phyloP scores from a whole-genome alignment of 2,797 vertebrate genomes.

The Pygocentrus nattereri region DNA sequence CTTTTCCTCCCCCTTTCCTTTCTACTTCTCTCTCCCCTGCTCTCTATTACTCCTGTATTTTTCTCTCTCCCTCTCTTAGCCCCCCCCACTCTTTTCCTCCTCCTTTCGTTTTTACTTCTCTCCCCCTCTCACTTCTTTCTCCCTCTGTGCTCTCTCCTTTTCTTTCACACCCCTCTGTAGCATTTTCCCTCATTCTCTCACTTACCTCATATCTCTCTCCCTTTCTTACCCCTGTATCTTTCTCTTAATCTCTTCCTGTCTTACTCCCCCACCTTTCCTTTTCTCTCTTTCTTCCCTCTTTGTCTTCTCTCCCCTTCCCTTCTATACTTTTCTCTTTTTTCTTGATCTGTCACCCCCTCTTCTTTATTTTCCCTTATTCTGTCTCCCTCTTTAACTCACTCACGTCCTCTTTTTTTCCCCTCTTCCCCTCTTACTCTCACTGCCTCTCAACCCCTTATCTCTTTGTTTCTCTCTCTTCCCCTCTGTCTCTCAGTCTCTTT shows the following conservation, averaged over 20 bases:
- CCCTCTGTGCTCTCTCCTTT: background rate
- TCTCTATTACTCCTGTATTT: background rate
- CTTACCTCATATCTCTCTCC: background rate
- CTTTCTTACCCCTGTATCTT: background rate
- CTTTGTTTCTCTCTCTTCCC: too few relatives aligned
- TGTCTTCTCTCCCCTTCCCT: background rate
- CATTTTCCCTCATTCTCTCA: background rate
- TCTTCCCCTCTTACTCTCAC: background rate
- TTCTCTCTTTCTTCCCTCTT: background rate
- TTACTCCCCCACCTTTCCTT: background rate
- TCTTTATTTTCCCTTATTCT: background rate
- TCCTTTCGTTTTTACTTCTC: too few relatives aligned
- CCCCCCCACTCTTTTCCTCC: too few relatives aligned
- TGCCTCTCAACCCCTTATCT: too few relatives aligned
- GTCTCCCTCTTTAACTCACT: too few relatives aligned
- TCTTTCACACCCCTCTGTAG: background rate
- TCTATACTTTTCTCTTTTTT: background rate
- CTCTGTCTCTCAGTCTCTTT: background rate
- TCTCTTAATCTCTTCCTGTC: background rate
- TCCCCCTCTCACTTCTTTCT: background rate
- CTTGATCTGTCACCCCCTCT: background rate
- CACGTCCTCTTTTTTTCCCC: background rate
- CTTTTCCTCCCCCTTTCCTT: background rate
- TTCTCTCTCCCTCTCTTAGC: too few relatives aligned
- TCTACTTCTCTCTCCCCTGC: background rate